phyloP scores from a whole-genome alignment of 2,797 vertebrate genomes.

The Holocentrus rufus region DNA sequence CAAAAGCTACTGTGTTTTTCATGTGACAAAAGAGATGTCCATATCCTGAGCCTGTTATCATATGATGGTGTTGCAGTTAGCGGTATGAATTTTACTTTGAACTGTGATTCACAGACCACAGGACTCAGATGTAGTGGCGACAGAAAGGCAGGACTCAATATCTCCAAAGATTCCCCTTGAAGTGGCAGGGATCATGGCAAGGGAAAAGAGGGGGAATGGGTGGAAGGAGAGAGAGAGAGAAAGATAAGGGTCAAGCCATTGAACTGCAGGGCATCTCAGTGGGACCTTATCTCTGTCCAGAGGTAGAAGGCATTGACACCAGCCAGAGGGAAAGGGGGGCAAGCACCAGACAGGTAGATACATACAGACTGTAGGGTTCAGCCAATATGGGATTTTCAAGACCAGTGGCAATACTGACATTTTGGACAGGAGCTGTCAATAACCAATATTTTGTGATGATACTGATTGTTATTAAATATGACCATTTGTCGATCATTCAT shows the following conservation, averaged over 20 bases:
- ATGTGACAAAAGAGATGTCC: background rate
- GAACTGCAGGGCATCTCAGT: conserved; percentile 57
- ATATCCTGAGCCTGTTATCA: background rate
- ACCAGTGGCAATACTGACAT: background rate
- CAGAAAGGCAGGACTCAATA: conserved; percentile 18
- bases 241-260: conserved; percentile 62
- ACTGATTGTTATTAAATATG: too few relatives aligned
- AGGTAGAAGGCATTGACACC: conserved; percentile 59
- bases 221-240: conserved; percentile 21
- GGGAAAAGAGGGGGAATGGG: conserved; percentile 43
- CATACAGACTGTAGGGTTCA: conserved; percentile 13
- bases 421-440: background rate
- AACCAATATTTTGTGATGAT: background rate
- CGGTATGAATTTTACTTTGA: conserved; percentile 37
- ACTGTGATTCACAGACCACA: conserved; percentile 39
- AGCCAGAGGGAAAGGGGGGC: conserved; percentile 21
- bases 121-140: background rate
- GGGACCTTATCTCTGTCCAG: conserved; percentile 68
- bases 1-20: too few relatives aligned
- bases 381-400: background rate
- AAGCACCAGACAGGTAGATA: conserved; percentile 10
- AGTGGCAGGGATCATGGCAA: conserved; percentile 36
- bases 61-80: conserved; percentile 18
- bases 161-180: conserved; percentile 49
- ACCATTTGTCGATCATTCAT: too few relatives aligned